phyloP scores from a whole-genome alignment of 2,888 invertebrate genomes.

The Poecilobothrus nobilitatus region DNA sequence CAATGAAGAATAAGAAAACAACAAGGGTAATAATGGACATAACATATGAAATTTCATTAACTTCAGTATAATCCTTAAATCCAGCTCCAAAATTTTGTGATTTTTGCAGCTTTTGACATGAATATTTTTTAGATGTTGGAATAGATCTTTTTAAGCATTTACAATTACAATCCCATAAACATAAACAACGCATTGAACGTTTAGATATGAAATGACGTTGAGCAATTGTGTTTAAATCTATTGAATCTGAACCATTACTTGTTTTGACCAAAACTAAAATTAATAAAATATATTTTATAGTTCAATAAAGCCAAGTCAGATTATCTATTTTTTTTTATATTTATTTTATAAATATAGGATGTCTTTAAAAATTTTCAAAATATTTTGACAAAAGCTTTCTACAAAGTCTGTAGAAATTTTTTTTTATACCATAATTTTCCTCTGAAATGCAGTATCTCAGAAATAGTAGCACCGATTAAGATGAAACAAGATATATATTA shows the following conservation, averaged over 20 bases:
- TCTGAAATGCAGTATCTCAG: too few species aligned
- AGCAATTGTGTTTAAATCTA: constrained; percentile 22
- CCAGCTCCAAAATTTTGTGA: constrained; percentile 28
- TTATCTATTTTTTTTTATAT: too few species aligned
- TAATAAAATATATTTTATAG: not conserved
- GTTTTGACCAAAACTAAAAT: constrained; percentile 24
- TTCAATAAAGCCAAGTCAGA: too few species aligned
- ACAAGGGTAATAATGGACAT: not conserved
- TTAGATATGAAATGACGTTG: constrained; percentile 30
- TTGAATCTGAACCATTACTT: constrained; percentile 9
- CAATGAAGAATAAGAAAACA: not conserved
- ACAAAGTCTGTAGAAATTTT: too few species aligned
- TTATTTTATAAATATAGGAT: too few species aligned
- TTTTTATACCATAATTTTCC: too few species aligned
- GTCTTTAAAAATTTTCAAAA: too few species aligned
- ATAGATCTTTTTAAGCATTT: constrained; percentile 28
- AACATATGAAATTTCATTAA: too few species aligned
- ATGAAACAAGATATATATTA: too few species aligned
- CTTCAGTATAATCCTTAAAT: constrained; percentile 17
- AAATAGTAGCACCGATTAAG: too few species aligned
- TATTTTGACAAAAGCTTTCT: too few species aligned
- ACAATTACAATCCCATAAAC: constrained; percentile 36
- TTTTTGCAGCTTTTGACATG: constrained; percentile 29
- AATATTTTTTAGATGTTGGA: constrained; percentile 28
- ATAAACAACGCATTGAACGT: constrained; percentile 33